Evolutionary conservation across 2,113 vertebrate species (phyloP).

Genomic region (Nyctibius bracteatus): DNA sequence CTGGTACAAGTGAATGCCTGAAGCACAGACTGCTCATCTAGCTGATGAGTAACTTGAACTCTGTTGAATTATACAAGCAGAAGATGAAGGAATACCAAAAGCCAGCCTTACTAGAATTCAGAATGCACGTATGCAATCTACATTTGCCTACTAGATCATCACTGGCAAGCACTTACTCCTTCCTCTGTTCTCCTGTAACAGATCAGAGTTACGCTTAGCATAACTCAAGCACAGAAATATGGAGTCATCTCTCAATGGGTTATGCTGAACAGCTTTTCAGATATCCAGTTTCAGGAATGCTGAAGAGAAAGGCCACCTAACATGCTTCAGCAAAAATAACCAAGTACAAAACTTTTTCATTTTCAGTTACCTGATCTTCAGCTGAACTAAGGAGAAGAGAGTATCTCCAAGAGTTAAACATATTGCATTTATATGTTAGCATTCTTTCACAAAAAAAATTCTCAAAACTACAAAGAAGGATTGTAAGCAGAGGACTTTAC

Average conservation of each 20-base stretch:
- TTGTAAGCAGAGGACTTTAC: neutral
- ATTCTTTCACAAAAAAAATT: neutral
- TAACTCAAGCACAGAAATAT: neutral
- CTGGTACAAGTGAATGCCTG: neutral
- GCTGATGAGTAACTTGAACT: neutral
- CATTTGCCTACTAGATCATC: neutral
- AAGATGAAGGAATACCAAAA: neutral
- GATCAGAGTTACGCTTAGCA: neutral
- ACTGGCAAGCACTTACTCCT: neutral
- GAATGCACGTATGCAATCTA: neutral
- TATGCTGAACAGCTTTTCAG: neutral
- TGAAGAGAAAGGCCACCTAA: neutral
- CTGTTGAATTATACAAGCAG: neutral
- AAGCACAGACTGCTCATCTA: neutral
- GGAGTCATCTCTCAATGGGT: neutral
- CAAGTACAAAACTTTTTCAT: neutral
- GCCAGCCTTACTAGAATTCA: neutral
- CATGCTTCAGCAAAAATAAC: neutral
- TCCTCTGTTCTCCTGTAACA: neutral
- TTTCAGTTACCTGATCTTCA: neutral
- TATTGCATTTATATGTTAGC: neutral
- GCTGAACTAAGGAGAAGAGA: neutral
- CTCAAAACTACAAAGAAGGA: neutral
- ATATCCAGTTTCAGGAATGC: neutral
- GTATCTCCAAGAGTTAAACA: neutral